Conservation (phyloP, 2,888 invertebrate species). For the Prenolepis imparis region DNA sequence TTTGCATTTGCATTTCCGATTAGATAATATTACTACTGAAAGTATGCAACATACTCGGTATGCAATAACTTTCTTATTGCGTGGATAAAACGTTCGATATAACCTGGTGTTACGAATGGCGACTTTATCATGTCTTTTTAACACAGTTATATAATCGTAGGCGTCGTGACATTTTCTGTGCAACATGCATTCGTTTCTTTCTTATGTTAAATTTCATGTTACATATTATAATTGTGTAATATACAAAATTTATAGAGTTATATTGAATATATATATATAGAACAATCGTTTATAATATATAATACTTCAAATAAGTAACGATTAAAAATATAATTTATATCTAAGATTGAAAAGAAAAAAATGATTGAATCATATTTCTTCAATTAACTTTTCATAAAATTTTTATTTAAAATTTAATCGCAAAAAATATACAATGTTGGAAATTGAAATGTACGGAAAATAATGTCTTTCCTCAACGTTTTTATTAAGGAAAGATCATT, state of each 20-base stretch:
- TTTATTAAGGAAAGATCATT: background rate
- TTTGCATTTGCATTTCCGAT: constrained; percentile 5
- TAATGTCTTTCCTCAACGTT: background rate
- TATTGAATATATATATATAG: background rate
- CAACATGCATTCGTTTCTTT: background rate
- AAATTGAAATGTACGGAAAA: constrained; percentile 1
- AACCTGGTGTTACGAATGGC: constrained; percentile 14
- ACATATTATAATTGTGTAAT: background rate
- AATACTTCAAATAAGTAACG: background rate
- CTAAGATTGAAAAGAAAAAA: background rate
- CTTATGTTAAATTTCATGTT: background rate
- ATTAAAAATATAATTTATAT: background rate
- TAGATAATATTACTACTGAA: constrained; percentile 18
- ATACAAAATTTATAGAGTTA: background rate
- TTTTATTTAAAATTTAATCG: background rate
- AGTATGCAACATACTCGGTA: constrained; percentile 1
- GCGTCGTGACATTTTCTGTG: constrained; percentile 13
- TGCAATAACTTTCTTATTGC: constrained; percentile 23
- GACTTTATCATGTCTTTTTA: constrained; percentile 12
- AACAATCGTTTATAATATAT: constrained; percentile 17
- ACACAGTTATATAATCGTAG: constrained; percentile 11
- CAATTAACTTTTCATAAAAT: background rate
- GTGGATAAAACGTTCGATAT: constrained; percentile 34
- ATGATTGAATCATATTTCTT: background rate
- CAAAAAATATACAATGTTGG: background rate